Conservation (phyloP, 2,888 invertebrate species). For the Drosophila kambysellisi region DNA sequence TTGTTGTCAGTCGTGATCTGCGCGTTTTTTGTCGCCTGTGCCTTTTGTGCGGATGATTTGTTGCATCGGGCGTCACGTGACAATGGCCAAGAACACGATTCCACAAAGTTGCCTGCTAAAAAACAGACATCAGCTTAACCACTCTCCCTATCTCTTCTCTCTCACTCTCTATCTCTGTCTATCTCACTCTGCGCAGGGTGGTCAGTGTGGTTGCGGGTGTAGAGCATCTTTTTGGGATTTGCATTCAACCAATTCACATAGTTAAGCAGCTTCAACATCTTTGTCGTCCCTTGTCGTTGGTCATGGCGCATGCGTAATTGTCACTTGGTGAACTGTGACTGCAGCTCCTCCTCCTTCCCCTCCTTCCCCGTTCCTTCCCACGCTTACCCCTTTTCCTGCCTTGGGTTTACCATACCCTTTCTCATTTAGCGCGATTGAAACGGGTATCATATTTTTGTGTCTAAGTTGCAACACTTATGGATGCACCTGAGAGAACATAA, state of each 20-base stretch:
- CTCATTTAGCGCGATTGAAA: conserved; percentile 71
- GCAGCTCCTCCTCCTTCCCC: conserved; percentile 1
- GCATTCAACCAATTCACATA: conserved; percentile 43
- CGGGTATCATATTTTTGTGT: neutral
- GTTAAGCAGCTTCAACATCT: conserved; percentile 24
- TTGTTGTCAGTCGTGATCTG: conserved; percentile 76
- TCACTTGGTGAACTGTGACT: conserved; percentile 68
- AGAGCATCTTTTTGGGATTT: conserved; percentile 44
- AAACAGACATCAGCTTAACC: conserved; percentile 47
- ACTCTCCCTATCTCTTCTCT: neutral
- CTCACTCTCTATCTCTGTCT: neutral
- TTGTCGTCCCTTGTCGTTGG: conserved; percentile 44
- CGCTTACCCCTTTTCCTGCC: neutral
- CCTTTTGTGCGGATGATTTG: conserved; percentile 82
- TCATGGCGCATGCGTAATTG: conserved; percentile 74
- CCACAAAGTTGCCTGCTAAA: conserved; percentile 34
- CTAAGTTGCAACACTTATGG: neutral
- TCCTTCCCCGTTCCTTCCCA: neutral
- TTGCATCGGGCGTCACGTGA: conserved; percentile 85
- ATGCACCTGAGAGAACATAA: neutral
- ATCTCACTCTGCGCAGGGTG: conserved; percentile 19
- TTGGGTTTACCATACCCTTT: conserved; percentile 6
- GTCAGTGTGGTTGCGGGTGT: conserved; percentile 19
- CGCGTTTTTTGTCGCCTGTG: conserved; percentile 81
- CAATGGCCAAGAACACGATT: conserved; percentile 84